Evolutionary conservation across 2,113 vertebrate species (phyloP), one percentile per base, ranked within the genome.

Genomic region (Donacobius atricapilla): DNA sequence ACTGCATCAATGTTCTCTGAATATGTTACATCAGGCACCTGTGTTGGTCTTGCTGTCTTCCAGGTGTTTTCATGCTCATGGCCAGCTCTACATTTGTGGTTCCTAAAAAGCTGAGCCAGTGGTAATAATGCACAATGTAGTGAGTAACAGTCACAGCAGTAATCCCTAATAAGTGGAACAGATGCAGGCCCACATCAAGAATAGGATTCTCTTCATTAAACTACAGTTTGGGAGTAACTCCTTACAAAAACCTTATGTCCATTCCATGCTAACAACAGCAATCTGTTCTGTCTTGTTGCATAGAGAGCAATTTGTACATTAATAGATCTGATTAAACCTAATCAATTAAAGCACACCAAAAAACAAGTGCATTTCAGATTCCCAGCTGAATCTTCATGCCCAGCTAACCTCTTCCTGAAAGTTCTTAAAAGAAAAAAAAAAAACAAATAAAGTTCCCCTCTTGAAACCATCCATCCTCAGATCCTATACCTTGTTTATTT

Each of bases 1-100:
- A 58, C 11, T 91, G 21, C 21, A 57, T 19, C 6, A 2, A 5
- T 47, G 12, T 51, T 69, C 30, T 60, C 37, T 65, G 33, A 72
- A 42, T 7, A 8, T 3, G 2, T n/a, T 72, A 28, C 1, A 20
- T 39, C 8, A 39, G 27, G 42, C 7, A 40, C 2, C 7, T 35
- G 2, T 28, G 15, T 10, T 5, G 5, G 4, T 60, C 86, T 87
- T 56, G 19, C 30, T 27, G 31, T 63, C 31, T 70, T 70, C 61
- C 44, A 54, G 3, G 9, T 61, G 18, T 21, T 48, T 73, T 64
- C 48, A 24, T 33, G 14, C 23, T 35, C 3, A 3, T 15, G 16
- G 16, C 10, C 3, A 4, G 5, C 9, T 63, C 33, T 51, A 31
- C 3, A 4, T 42, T 70, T 87, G 53, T 53, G 21, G 15, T 30